Evolutionary conservation across 1,140 invertebrate species (phyloP).

Genomic region (Geopemphigus sp.): DNA sequence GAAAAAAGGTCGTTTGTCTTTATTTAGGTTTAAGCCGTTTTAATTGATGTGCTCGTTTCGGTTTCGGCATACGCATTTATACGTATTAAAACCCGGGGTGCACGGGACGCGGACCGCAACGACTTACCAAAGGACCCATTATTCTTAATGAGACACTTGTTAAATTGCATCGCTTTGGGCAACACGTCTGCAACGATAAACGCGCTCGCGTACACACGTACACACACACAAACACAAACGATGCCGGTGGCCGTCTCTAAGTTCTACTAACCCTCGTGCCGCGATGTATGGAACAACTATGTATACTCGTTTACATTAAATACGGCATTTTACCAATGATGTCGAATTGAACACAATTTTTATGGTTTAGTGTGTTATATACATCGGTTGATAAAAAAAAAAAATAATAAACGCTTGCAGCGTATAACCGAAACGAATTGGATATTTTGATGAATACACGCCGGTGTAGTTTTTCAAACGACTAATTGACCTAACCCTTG

Average conservation of each 20-base stretch:
- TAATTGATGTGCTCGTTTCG: conserved; percentile 49
- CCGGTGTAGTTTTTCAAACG: neutral
- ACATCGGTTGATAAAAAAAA: neutral
- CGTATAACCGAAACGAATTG: conserved; percentile 20
- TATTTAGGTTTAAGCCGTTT: conserved; percentile 45
- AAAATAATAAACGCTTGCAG: neutral
- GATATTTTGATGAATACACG: neutral
- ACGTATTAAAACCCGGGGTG: conserved; percentile 39
- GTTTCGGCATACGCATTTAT: conserved; percentile 49
- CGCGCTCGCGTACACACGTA: neutral
- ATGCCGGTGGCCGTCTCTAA: neutral
- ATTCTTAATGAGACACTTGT: conserved; percentile 50
- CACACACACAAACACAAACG: neutral
- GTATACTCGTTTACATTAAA: neutral
- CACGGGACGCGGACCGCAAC: conserved; percentile 36
- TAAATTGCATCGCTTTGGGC: conserved; percentile 46
- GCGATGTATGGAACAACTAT: neutral
- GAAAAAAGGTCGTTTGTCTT: conserved; percentile 47
- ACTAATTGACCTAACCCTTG: neutral
- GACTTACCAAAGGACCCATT: conserved; percentile 49
- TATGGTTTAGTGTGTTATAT: neutral
- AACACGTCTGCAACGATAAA: conserved; percentile 42
- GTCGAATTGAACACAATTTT: neutral
- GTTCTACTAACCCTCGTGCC: conserved; percentile 4
- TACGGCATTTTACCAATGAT: neutral